phyloP scores from a whole-genome alignment of 2,888 invertebrate species.

The Melinaea marsaeus region DNA sequence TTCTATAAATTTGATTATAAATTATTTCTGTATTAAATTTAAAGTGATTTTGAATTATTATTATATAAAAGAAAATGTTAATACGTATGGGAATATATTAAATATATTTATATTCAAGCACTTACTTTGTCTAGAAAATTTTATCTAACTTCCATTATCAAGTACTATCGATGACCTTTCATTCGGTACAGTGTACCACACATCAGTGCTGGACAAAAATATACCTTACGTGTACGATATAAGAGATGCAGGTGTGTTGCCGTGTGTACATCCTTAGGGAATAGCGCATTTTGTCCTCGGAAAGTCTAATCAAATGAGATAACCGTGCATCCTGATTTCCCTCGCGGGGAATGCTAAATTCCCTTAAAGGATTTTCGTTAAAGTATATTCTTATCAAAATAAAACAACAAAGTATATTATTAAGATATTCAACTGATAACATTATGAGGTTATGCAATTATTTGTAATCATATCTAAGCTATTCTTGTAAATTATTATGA shows the following conservation, averaged over 20 bases:
- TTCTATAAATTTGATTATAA: too few species aligned
- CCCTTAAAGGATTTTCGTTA: conserved; percentile 24
- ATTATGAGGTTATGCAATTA: neutral
- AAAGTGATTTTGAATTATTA: too few species aligned
- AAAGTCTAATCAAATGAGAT: conserved; percentile 65
- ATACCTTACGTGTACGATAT: neutral
- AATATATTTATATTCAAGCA: neutral
- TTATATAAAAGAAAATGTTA: neutral
- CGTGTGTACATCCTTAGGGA: conserved; percentile 13
- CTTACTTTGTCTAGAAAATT: neutral
- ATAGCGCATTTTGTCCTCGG: conserved; percentile 51
- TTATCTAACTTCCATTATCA: conserved; percentile 19
- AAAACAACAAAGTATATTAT: too few species aligned
- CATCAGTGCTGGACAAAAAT: conserved; percentile 1
- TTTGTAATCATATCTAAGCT: neutral
- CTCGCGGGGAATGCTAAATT: conserved; percentile 46
- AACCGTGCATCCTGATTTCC: conserved; percentile 70
- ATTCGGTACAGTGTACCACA: conserved; percentile 13
- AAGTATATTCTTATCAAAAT: neutral
- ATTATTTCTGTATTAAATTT: too few species aligned
- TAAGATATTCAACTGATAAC: too few species aligned
- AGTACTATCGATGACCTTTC: conserved; percentile 23
- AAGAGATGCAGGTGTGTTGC: conserved; percentile 10
- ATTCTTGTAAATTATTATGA: neutral
- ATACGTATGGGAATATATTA: neutral